These are phyloP conservation scores for Plectropomus leopardus DNA, from an alignment of 2,113 vertebrate genomes.

Conservation along the genomic window DNA sequence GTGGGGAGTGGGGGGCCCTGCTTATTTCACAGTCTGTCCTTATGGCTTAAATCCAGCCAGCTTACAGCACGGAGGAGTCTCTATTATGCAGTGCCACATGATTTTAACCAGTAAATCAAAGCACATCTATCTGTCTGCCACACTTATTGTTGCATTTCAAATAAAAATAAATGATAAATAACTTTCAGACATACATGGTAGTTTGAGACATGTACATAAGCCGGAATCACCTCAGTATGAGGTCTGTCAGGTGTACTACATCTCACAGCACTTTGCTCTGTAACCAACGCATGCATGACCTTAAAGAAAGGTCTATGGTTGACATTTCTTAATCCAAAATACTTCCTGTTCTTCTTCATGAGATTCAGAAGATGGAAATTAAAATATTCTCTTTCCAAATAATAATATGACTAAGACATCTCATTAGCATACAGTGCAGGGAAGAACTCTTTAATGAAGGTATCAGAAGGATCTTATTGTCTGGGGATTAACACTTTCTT, in stretches of 20 bases:
- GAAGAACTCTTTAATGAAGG: constrained; percentile 85
- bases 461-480: constrained; percentile 86
- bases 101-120: constrained; percentile 30
- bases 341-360: constrained; percentile 48
- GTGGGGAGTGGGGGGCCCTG: constrained; percentile 69
- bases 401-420: constrained; percentile 85
- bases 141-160: not conserved
- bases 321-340: constrained; percentile 47
- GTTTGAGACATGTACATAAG: not conserved
- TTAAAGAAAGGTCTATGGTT: constrained; percentile 26
- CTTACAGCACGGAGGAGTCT: constrained; percentile 54
- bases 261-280: not conserved
- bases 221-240: not conserved
- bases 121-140: constrained; percentile 25
- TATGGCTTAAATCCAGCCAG: constrained; percentile 79
- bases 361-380: constrained; percentile 75
- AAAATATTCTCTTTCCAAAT: constrained; percentile 80
- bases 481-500: constrained; percentile 84
- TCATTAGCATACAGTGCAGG: constrained; percentile 84
- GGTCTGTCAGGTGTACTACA: not conserved
- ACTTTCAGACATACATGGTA: not conserved
- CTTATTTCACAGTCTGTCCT: constrained; percentile 86
- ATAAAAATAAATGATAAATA: too few species aligned
- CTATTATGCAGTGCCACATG: constrained; percentile 15
- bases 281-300: not conserved